A percentile compares a stretch with the other conserved stretches of the same genome.
Evolutionary conservation across 2,113 vertebrate genomes (phyloP).

Genomic region (Malurus melanocephalus): DNA sequence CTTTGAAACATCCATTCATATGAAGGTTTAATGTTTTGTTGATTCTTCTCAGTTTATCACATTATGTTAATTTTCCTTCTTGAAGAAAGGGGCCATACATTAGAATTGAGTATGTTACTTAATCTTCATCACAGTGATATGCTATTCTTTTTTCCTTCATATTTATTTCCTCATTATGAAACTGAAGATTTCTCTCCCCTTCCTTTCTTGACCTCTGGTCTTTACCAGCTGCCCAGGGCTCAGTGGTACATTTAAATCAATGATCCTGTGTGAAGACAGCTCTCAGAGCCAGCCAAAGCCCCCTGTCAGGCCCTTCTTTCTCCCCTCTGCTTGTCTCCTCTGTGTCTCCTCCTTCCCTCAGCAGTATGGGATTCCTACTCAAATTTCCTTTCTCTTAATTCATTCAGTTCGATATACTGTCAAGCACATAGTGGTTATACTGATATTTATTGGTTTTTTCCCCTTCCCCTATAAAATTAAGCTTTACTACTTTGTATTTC

Average conservation of each 20-base stretch:
- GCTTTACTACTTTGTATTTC: neutral
- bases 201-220: neutral
- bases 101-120: conserved; percentile 23
- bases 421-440: neutral
- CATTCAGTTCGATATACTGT: neutral
- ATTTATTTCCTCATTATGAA: neutral
- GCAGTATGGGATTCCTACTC: neutral
- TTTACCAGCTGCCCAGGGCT: neutral
- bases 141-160: neutral
- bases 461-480: neutral
- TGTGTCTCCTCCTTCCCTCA: neutral
- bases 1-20: neutral
- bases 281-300: neutral
- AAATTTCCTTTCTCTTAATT: neutral
- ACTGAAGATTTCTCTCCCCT: neutral
- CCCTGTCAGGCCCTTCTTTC: neutral
- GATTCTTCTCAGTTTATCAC: conserved; percentile 32
- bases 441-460: neutral
- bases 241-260: neutral
- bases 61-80: conserved; percentile 21
- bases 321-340: neutral
- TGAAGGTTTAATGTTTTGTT: conserved; percentile 32
- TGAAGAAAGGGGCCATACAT: neutral
- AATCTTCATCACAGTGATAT: conserved; percentile 14
- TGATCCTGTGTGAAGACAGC: neutral